phyloP scores from a whole-genome alignment of 2,888 invertebrate species.

The Eutolmus rufibarbis region DNA sequence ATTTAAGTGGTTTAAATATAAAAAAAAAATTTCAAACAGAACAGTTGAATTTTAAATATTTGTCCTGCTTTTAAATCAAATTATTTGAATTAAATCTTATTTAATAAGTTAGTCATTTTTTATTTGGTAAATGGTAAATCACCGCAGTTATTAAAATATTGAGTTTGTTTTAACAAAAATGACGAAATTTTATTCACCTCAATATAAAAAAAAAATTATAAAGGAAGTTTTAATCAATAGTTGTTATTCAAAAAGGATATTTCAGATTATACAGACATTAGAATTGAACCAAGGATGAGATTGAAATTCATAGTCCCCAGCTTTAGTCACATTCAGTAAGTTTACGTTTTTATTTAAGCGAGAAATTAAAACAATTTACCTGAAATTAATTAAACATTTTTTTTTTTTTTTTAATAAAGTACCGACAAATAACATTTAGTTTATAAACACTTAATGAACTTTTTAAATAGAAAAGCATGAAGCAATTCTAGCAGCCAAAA shows the following conservation, averaged over 20 bases:
- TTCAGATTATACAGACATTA: not conserved
- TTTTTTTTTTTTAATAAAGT: not conserved
- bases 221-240: not conserved
- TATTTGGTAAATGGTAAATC: too few species aligned
- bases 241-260: not conserved
- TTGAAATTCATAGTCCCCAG: constrained; percentile 36
- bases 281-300: constrained; percentile 40
- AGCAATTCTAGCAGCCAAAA: constrained; percentile 29
- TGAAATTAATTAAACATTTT: constrained; percentile 1
- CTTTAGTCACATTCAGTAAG: not conserved
- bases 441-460: not conserved
- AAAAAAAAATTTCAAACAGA: not conserved
- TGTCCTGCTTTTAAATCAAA: not conserved
- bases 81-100: not conserved
- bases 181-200: not conserved
- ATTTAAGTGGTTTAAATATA: not conserved
- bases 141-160: not conserved
- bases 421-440: not conserved
- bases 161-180: not conserved
- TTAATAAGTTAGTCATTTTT: not conserved
- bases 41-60: not conserved
- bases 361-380: not conserved
- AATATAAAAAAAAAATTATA: not conserved
- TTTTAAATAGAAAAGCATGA: not conserved
- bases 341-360: not conserved